Evolutionary conservation across 2,888 invertebrate genomes (phyloP), one percentile per base, ranked within the genome.

Genomic region (Platycnemis pennipes): DNA sequence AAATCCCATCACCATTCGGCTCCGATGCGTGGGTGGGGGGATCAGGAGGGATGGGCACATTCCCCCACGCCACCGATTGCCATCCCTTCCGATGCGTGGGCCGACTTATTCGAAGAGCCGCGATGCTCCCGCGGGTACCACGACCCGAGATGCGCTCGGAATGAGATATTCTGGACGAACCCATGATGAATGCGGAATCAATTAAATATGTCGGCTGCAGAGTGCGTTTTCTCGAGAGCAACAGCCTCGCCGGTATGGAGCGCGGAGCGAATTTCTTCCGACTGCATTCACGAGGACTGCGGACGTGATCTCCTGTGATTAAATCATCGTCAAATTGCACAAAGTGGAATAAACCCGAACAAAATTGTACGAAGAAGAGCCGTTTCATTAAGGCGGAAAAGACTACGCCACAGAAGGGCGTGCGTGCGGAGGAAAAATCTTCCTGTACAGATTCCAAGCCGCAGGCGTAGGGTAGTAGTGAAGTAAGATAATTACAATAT

Each of bases 1-100:
- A 77, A 77, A 77, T 77, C 77, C 77, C 26, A 77, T 77, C 77
- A 77, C 37, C 77, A 77, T 37, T 16, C 37, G 77, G 37, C 77
- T 16, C 77, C 77, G 2, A 5, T 77, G 77, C 77, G 7, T 49
- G 8, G n/a, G n/a, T n/a, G 16, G 37, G 37, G 77, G 77, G 11
- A 31, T 37, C 31, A 77, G 77, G 16, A 13, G 77, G 37, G 2
- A 37, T n/a, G 13, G 31, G 13, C 77, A 13, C 7, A 63, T 77
- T 37, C 69, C 77, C 31, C 7, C 77, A 11, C 49, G 13, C 49
- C 11, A 5, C 77, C 77, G 37, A 77, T 77, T n/a, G 77, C 77
- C 13, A 77, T 77, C 77, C 11, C 37, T 37, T 31, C 37, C 77
- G 77, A 13, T 31, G 77, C 77, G 77, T 26, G 77, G 37, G 37